Evolutionary conservation across 2,888 invertebrate species (phyloP).

Genomic region (Anthrax anthrax): DNA sequence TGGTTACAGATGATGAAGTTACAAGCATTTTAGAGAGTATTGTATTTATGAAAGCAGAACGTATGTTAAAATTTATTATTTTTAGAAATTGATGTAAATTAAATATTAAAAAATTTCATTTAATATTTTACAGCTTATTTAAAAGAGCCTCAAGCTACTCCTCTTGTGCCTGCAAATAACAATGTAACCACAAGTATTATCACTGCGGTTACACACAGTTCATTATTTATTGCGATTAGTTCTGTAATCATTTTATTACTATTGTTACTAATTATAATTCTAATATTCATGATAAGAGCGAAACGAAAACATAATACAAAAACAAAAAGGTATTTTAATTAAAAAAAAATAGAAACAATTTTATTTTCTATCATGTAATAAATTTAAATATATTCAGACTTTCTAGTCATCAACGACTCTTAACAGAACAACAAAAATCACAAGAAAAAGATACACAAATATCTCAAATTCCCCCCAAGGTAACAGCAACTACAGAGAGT

Average conservation of each 20-base stretch:
- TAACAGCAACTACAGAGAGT: not conserved
- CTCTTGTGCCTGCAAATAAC: conserved; percentile 30
- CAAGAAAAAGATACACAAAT: not conserved
- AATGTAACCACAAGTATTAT: conserved; percentile 22
- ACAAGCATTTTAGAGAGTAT: conserved; percentile 58
- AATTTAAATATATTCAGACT: conserved; percentile 3
- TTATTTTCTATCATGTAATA: not conserved
- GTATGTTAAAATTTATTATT: conserved; percentile 39
- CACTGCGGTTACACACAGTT: conserved; percentile 26
- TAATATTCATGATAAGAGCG: conserved; percentile 28
- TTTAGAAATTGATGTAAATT: not conserved
- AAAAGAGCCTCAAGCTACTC: conserved; percentile 32
- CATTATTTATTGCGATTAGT: conserved; percentile 26
- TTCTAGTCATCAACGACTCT: conserved; percentile 8
- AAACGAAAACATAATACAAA: conserved; percentile 10
- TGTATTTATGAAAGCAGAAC: conserved; percentile 70
- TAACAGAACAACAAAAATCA: conserved; percentile 1
- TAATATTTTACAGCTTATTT: conserved; percentile 24
- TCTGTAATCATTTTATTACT: conserved; percentile 27
- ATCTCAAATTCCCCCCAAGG: too few relatives aligned
- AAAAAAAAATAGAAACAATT: not conserved
- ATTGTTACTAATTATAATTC: conserved; percentile 23
- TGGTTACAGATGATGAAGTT: conserved; percentile 66
- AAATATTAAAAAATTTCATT: not conserved
- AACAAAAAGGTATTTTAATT: conserved; percentile 1